Base-by-base conservation (phyloP, 2,888 invertebrate species). In the Rhyacophila evoluta region DNA sequence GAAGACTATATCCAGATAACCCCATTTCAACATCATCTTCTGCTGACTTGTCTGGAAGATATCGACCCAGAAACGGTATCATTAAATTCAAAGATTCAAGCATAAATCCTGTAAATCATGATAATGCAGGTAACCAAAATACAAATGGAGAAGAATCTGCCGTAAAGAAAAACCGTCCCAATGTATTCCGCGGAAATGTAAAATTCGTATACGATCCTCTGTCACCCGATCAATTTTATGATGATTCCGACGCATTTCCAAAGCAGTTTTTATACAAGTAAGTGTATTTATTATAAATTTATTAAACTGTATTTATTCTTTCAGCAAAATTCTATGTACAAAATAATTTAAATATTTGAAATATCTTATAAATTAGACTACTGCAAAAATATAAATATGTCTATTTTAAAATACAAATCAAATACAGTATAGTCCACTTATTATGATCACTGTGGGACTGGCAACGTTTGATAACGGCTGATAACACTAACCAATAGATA, bases 211-310 rank as follows among this genome's bases (percentile, higher is more conserved):
- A 39, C 11, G 69, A 75, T 19, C 72, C 80, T 8, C 19, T 55
- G 10, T 55, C 55, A 25, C 15, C 37, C 5, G 74, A 79, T 41
- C 72, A 55, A 72, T 67, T 41, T 28, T 33, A 72, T 27, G 71
- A 71, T 55, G 68, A 72, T n/a, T n/a, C 36, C 19, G 55, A 29
- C n/a, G 67, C 76, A 12, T 80, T 70, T 38, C 81, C 79, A 27
- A 1, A 73, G 27, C 79, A 81, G 28, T 81, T 81, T 33, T 41
- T 36, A 5, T 81, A 78, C 70, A 81, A 73, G 81, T 81, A 55
- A 81, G 78, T 79, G 19, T 3, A 4, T 15, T 36, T 33, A 19
- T 67, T 27, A 69, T 69, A 15, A 19, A 33, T 68, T 55, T 55
- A 5, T 5, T 28, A 41, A 15, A 1, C 1, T 10, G 10, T 15